Base-by-base conservation (phyloP, 2,113 vertebrate species). In the Pseudorectes ferrugineus region DNA sequence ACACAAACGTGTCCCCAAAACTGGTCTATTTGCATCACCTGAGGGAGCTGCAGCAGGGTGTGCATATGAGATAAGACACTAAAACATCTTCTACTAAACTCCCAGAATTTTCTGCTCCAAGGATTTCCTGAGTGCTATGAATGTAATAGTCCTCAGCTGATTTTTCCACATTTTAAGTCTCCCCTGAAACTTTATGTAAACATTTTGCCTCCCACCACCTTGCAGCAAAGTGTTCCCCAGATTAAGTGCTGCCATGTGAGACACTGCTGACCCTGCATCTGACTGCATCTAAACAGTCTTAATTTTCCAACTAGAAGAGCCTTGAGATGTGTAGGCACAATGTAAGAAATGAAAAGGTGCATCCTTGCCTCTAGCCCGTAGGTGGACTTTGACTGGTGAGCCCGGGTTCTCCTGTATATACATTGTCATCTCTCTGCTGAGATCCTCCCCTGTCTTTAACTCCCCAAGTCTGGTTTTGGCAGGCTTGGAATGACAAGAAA, bases 21-120 rank as follows among this genome's bases (percentile, higher is more conserved):
- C 1, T 11, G 29, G 8, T 14, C 40, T 58, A 3, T 10, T 19
- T 1, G 0, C 2, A 3, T 35, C 2, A 1, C 21, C 33, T 33
- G 1, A 3, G 51, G 25, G 57, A 54, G 35, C 18, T 3, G 3
- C 42, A 74, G 42, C 36, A 63, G 22, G 5, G 5, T 45, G 28
- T 35, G 16, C 23, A 8, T 16, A 3, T 18, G 7, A 57, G n/a
- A 62, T 29, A 52, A 26, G 14, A 9, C 67, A 59, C 7, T 2
- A 24, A 38, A 54, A 31, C 9, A 17, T 28, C 11, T 52, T 55
- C n/a, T 71, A 43, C 43, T 51, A 42, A 5, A 31, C 9, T 58
- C 26, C 12, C 33, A 63, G 33, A 63, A 55, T 51, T 54, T 79
- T 83, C 54, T 65, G 4, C 18, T 75, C 14, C 11, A 12, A 62